These are phyloP conservation scores for Acleris emargana DNA, from an alignment of 2,888 invertebrate species.

Conservation along the genomic window DNA sequence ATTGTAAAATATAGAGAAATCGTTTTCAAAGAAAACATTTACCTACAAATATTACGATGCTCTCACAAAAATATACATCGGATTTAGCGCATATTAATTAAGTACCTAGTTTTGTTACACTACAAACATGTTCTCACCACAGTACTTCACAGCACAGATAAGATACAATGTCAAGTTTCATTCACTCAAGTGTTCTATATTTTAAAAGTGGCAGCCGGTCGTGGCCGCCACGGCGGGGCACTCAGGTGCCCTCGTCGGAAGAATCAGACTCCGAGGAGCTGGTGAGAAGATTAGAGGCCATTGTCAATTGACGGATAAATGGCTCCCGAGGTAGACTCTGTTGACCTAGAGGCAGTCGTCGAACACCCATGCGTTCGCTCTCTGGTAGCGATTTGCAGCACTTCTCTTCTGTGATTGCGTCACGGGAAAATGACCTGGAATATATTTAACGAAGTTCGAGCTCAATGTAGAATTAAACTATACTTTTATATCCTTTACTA, in stretches of 20 bases:
- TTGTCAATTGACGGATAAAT: constrained; percentile 84
- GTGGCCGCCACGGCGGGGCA: constrained; percentile 77
- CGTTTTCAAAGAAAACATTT: constrained; percentile 24
- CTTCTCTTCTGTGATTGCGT: constrained; percentile 89
- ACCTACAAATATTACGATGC: constrained; percentile 30
- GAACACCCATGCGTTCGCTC: constrained; percentile 79
- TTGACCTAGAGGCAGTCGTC: constrained; percentile 81
- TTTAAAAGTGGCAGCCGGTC: constrained; percentile 80
- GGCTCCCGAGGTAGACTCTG: constrained; percentile 84
- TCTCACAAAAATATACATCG: constrained; percentile 33
- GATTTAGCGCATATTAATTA: constrained; percentile 13
- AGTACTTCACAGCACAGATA: constrained; percentile 60
- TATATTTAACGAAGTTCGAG: neutral
- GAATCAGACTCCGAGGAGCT: constrained; percentile 81
- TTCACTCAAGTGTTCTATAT: constrained; percentile 72
- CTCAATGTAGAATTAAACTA: too few species aligned
- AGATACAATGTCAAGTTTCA: constrained; percentile 38
- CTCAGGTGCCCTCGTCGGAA: constrained; percentile 80
- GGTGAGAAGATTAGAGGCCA: constrained; percentile 85
- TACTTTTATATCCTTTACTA: too few species aligned
- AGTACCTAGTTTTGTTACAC: constrained; percentile 44
- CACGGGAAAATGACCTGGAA: constrained; percentile 84
- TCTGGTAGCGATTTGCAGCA: constrained; percentile 85
- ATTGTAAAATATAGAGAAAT: constrained; percentile 26
- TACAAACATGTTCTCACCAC: constrained; percentile 47